phyloP scores from a whole-genome alignment of 2,113 vertebrate species.

The Gobio gobio region DNA sequence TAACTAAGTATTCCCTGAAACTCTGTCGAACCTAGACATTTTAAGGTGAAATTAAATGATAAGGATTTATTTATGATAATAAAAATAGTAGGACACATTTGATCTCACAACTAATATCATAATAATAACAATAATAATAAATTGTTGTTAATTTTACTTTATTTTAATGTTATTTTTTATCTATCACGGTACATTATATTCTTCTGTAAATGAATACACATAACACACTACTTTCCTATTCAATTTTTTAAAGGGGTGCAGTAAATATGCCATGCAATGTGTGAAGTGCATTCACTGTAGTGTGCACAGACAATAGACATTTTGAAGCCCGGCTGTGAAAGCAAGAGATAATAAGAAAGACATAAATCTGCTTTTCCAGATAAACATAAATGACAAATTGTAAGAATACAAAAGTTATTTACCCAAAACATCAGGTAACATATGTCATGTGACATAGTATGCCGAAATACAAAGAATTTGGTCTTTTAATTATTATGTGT shows the following conservation, averaged over 20 bases:
- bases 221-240: background rate
- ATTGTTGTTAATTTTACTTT: background rate
- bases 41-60: background rate
- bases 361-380: background rate
- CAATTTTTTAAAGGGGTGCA: background rate
- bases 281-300: background rate
- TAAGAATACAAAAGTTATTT: background rate
- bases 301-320: constrained; percentile 17
- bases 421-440: background rate
- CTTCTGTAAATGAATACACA: background rate
- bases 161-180: background rate
- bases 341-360: background rate
- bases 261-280: background rate
- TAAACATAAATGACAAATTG: background rate
- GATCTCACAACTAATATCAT: background rate
- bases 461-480: background rate
- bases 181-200: background rate
- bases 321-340: background rate
- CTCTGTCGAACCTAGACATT: background rate
- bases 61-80: background rate
- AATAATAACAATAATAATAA: background rate
- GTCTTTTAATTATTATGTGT: background rate
- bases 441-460: background rate
- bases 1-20: background rate
- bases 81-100: background rate